phyloP scores from a whole-genome alignment of 2,113 vertebrate genomes.

The Colaptes auratus region DNA sequence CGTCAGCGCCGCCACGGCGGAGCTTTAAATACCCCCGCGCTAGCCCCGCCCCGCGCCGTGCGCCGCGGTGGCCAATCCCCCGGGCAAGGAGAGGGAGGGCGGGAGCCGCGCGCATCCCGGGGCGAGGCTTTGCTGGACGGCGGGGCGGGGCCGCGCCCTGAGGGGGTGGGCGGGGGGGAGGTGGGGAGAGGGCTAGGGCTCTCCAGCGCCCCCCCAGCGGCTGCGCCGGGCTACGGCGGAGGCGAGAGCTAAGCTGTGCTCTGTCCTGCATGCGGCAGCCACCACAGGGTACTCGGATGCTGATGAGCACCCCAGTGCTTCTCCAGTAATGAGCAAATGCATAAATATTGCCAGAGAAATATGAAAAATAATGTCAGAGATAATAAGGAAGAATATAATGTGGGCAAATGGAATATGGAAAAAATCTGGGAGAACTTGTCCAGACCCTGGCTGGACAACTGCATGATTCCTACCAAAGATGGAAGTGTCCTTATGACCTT shows the following conservation, averaged over 20 bases:
- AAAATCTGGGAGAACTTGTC: fast-evolving
- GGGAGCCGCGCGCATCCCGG: fast-evolving
- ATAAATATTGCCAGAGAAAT: fast-evolving
- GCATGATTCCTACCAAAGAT: not conserved
- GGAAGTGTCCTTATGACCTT: too few relatives aligned
- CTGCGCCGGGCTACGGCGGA: not conserved
- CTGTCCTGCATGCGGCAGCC: not conserved
- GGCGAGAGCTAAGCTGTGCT: not conserved
- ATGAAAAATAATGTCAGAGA: fast-evolving
- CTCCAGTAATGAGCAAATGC: too few relatives aligned
- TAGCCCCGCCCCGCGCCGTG: not conserved
- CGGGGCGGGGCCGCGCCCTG: not conserved
- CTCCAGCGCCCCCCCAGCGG: not conserved
- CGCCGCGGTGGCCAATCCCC: not conserved
- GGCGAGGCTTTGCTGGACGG: not conserved
- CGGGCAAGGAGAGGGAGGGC: not conserved
- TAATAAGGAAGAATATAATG: fast-evolving
- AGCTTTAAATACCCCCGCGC: fast-evolving
- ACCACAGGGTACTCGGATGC: fast-evolving
- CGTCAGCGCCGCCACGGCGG: fast-evolving
- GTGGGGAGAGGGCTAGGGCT: not conserved
- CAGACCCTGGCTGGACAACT: not conserved
- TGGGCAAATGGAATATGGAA: fast-evolving
- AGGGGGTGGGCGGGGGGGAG: too few relatives aligned
- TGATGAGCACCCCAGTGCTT: too few relatives aligned